phyloP scores from a whole-genome alignment of 1,140 invertebrate genomes.

The Sinella curviseta region DNA sequence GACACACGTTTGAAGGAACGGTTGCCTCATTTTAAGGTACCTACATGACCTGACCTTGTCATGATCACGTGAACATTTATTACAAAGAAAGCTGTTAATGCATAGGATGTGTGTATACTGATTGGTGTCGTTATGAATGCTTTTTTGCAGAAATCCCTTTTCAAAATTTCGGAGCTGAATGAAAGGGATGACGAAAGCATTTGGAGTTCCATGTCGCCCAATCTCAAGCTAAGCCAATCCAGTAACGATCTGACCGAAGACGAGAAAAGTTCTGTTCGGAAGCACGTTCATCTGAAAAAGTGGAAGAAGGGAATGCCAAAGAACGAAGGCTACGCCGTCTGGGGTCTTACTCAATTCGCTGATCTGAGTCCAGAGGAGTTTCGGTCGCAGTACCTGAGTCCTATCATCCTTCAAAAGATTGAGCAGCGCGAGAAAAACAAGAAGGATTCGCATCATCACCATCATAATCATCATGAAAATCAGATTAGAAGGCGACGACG shows the following conservation, averaged over 20 bases:
- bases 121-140: background rate
- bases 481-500: slow-evolving; percentile 45
- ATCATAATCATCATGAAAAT: slow-evolving; percentile 48
- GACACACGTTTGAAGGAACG: slow-evolving; percentile 62
- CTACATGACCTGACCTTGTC: background rate
- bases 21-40: slow-evolving; percentile 68
- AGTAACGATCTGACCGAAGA: background rate
- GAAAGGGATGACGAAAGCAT: slow-evolving; percentile 38
- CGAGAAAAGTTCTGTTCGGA: background rate
- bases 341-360: slow-evolving; percentile 70
- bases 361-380: slow-evolving; percentile 75
- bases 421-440: slow-evolving; percentile 47
- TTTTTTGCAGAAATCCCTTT: slow-evolving; percentile 61
- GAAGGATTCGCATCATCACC: slow-evolving; percentile 43
- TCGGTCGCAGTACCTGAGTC: slow-evolving; percentile 57
- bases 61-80: slow-evolving; percentile 13
- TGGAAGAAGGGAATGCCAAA: slow-evolving; percentile 41
- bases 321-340: slow-evolving; percentile 43
- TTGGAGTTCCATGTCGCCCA: background rate
- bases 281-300: slow-evolving; percentile 24
- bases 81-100: too few species aligned
- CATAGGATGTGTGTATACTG: background rate
- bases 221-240: background rate
- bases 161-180: slow-evolving; percentile 66
- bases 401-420: slow-evolving; percentile 51